Evolutionary conservation across 2,113 vertebrate genomes (phyloP).

Genomic region (Syngnathus scovelli): DNA sequence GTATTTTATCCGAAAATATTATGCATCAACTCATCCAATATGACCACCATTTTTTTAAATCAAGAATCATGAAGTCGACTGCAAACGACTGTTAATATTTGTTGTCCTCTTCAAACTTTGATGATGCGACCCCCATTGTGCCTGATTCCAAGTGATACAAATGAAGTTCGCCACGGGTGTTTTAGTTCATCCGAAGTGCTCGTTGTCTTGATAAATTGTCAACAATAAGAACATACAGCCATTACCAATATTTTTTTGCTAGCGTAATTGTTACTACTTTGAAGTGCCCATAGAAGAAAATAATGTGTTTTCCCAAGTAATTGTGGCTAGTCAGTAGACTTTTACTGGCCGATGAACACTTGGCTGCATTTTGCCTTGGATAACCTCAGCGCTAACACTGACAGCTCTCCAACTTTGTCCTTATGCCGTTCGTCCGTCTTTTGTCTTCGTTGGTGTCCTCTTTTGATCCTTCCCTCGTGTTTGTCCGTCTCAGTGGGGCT

Average conservation of each 20-base stretch:
- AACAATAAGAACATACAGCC: not conserved
- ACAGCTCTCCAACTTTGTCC: slow-evolving; percentile 60
- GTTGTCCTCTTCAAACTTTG: slow-evolving; percentile 12
- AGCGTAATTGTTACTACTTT: slow-evolving; percentile 6
- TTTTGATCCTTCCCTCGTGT: slow-evolving; percentile 31
- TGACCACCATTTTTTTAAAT: slow-evolving; percentile 6
- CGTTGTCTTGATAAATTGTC: not conserved
- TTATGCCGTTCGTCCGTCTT: slow-evolving; percentile 59
- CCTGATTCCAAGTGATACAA: no score
- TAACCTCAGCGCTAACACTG: slow-evolving; percentile 59
- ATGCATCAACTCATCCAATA: not conserved
- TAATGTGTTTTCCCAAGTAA: slow-evolving; percentile 4
- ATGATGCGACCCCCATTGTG: no score
- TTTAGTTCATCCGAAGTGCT: not conserved
- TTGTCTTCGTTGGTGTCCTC: slow-evolving; percentile 50
- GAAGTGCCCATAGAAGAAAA: slow-evolving; percentile 8
- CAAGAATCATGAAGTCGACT: slow-evolving; percentile 13
- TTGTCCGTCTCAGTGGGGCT: slow-evolving; percentile 80
- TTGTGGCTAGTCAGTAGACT: slow-evolving; percentile 1
- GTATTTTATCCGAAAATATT: not conserved
- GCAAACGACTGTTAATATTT: slow-evolving; percentile 6
- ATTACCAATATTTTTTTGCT: not conserved
- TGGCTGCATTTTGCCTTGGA: slow-evolving; percentile 29
- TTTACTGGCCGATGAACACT: slow-evolving; percentile 21
- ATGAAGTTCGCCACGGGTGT: not conserved